Conservation (phyloP, 2,113 vertebrate genomes). For the Theropithecus gelada region DNA sequence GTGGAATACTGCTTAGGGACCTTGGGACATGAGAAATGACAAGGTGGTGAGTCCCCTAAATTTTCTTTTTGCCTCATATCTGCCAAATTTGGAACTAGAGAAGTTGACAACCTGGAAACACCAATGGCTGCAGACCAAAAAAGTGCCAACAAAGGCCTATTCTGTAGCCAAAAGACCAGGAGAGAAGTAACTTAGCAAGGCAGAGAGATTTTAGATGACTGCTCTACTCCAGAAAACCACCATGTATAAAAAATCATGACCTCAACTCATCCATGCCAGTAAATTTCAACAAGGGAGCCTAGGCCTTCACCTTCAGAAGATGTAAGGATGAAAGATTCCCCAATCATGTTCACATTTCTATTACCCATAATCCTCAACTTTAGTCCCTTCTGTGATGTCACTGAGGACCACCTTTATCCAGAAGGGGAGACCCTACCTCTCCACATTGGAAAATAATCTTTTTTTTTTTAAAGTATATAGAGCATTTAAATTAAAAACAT, state of each 20-base stretch:
- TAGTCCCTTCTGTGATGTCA: not conserved
- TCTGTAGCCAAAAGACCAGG: not conserved
- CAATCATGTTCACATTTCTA: not conserved
- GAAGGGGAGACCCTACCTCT: accelerated
- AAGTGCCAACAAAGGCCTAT: not conserved
- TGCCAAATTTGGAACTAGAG: not conserved
- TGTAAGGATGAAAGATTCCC: not conserved
- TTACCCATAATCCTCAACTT: not conserved
- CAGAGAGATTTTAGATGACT: not conserved
- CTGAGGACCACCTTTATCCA: not conserved
- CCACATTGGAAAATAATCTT: not conserved
- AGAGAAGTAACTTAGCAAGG: not conserved
- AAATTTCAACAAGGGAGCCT: not conserved
- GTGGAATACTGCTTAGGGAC: not conserved
- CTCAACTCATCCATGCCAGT: not conserved
- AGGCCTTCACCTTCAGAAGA: accelerated
- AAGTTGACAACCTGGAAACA: not conserved
- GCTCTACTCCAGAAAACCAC: not conserved
- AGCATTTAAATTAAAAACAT: not conserved
- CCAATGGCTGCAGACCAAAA: not conserved
- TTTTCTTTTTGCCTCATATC: not conserved
- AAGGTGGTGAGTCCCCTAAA: accelerated
- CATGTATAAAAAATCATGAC: too few species aligned
- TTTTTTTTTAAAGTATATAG: not conserved
- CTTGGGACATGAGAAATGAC: not conserved